Evolutionary conservation across 2,113 vertebrate genomes (phyloP), one percentile per base, ranked within the genome.

Genomic region (Sterna hirundo): DNA sequence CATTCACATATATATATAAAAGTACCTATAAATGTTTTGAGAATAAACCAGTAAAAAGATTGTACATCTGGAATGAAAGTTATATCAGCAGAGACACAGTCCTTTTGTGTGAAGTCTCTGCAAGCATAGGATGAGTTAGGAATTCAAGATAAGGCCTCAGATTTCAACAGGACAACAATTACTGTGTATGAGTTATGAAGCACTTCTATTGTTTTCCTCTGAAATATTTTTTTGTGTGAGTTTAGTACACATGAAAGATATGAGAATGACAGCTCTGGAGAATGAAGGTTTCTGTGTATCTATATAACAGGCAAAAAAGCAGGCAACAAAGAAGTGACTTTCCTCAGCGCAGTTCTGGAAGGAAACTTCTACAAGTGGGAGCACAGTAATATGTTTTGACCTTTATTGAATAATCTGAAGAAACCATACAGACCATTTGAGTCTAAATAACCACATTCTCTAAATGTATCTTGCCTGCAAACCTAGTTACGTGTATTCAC

Each of bases 161-260:
- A 72, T 94, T 94, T 94, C 83, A 86, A 72, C 36, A 91, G 77
- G 74, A 80, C 83, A 91, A 70, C 88, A 97, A 83, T 85, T 94
- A 94, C 78, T 72, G 10, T 74, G 34, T 57, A 54, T 55, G 86
- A 89, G 57, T 82, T 93, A 87, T 13, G 54, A 91, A 95, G 13
- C 17, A 72, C 17, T 82, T 84, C 49, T 58, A 57, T 80, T 83
- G 69, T 94, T 84, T 88, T 29, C 42, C 22, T 72, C 40, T 84
- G 74, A 81, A 94, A 88, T 83, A 30, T 60, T 51, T 91, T 83
- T 86, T 81, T 2, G 6, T 72, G 57, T 87, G 30, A 91, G 55
- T 89, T 95, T 96, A 76, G 34, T 62, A 65, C 32, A 83, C 86
- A 79, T 85, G 78, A 94, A 94, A 94, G 72, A 66, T 58, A 47